Percentiles rank a stretch among this genome's conserved stretches.
Conservation (phyloP, 1,140 invertebrate genomes). For the Zaprionus kolodkinae region DNA sequence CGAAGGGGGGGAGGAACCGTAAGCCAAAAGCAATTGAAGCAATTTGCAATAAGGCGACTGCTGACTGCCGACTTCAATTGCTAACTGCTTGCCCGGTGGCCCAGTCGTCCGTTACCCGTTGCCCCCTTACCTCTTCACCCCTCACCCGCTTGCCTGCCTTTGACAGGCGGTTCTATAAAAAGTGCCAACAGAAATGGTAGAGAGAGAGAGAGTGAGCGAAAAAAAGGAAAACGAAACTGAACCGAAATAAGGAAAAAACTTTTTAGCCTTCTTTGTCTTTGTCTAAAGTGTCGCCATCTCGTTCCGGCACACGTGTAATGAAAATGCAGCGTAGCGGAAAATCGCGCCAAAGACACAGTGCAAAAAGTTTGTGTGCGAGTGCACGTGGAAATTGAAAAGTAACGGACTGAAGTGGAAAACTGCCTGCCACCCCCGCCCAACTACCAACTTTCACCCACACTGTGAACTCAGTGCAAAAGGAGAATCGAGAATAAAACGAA, state of each 20-base stretch:
- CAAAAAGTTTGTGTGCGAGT: conserved; percentile 45
- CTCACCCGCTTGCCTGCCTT: conserved; percentile 35
- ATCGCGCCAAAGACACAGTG: conserved; percentile 70
- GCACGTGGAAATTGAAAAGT: conserved; percentile 80
- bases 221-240: background rate
- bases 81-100: conserved; percentile 24
- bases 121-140: background rate
- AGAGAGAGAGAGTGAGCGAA: too few species aligned
- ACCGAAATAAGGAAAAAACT: conserved; percentile 29
- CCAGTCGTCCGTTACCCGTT: background rate
- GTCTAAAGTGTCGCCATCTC: conserved; percentile 30
- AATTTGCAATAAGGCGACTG: conserved; percentile 77
- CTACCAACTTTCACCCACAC: background rate
- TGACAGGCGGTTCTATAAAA: conserved; percentile 43
- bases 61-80: conserved; percentile 50
- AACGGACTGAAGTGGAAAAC: conserved; percentile 65
- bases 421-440: background rate
- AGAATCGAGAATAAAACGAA: conserved; percentile 36
- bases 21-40: conserved; percentile 69
- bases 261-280: conserved; percentile 44
- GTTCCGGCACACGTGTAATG: conserved; percentile 62
- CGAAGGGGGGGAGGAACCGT: conserved; percentile 8
- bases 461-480: background rate
- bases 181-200: conserved; percentile 1
- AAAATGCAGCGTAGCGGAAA: conserved; percentile 78